A percentile compares a stretch with the other conserved stretches of the same genome.
Evolutionary conservation across 92 coral and sea anemone genomes (phyloP).

Genomic region (Epizoanthus fatuus): DNA sequence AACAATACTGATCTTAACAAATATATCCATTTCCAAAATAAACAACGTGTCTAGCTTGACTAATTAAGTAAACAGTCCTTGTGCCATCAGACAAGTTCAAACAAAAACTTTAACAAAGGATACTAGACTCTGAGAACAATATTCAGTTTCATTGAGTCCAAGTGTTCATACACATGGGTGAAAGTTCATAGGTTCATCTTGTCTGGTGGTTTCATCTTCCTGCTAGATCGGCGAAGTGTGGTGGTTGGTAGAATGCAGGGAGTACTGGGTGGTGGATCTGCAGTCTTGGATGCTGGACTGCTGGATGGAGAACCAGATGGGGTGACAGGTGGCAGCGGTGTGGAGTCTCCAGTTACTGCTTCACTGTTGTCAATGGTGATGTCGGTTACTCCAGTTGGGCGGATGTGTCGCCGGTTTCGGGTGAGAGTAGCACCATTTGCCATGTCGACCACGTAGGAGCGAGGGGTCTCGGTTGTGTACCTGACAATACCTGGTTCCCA

Average conservation of each 20-base stretch:
- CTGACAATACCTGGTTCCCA: conserved; percentile 61
- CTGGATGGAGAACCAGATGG: background rate
- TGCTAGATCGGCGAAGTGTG: conserved; percentile 49
- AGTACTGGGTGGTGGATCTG: no score
- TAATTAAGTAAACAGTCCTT: background rate
- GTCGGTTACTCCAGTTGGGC: conserved; percentile 37
- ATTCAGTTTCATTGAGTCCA: background rate
- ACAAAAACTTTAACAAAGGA: conserved; percentile 1
- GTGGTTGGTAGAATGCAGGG: no score
- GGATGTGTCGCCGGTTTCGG: conserved; percentile 52
- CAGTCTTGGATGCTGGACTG: background rate
- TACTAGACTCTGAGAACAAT: background rate
- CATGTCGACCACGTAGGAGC: conserved; percentile 46
- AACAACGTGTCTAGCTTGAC: background rate
- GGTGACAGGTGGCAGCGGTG: no score
- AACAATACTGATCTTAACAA: background rate
- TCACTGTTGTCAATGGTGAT: background rate
- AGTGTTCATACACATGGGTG: background rate
- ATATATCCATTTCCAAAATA: background rate
- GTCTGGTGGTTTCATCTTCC: conserved; percentile 45
- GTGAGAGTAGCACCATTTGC: conserved; percentile 30
- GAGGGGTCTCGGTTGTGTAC: conserved; percentile 19
- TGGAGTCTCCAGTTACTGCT: background rate
- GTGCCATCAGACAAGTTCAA: background rate
- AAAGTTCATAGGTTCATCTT: conserved; percentile 48